Percentiles rank a stretch among this genome's conserved stretches.
These are phyloP conservation scores for Osedax fenrisi DNA, from an alignment of 2,888 invertebrate species.

Conservation along the genomic window DNA sequence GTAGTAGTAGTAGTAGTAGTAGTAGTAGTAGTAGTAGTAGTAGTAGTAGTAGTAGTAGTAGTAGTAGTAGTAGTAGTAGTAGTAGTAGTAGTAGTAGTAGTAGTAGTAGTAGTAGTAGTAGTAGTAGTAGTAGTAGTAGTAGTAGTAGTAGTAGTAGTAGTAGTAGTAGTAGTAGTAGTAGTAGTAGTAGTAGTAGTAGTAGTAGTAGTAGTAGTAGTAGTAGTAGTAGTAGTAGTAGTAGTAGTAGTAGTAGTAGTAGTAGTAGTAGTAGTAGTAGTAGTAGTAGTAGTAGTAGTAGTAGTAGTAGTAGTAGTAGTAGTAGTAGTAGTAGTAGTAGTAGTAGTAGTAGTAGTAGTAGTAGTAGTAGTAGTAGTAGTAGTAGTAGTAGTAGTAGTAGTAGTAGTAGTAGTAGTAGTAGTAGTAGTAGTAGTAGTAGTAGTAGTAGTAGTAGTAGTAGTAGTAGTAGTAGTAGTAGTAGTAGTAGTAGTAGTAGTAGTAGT, in stretches of 20 bases:
- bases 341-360: neutral
- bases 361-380: neutral
- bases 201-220: neutral
- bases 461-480: neutral
- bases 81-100: neutral
- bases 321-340: neutral
- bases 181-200: neutral
- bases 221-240: neutral
- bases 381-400: neutral
- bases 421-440: neutral
- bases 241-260: neutral
- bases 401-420: neutral
- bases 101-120: neutral
- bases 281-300: neutral
- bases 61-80: neutral
- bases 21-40: neutral
- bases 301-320: neutral
- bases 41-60: neutral
- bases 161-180: neutral
- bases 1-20: neutral
- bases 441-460: neutral
- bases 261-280: neutral
- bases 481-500: neutral
- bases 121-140: neutral
- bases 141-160: neutral